Evolutionary conservation across 2,888 invertebrate genomes (phyloP), one percentile per base, ranked within the genome.

Genomic region (Yponomeuta plumbellus): DNA sequence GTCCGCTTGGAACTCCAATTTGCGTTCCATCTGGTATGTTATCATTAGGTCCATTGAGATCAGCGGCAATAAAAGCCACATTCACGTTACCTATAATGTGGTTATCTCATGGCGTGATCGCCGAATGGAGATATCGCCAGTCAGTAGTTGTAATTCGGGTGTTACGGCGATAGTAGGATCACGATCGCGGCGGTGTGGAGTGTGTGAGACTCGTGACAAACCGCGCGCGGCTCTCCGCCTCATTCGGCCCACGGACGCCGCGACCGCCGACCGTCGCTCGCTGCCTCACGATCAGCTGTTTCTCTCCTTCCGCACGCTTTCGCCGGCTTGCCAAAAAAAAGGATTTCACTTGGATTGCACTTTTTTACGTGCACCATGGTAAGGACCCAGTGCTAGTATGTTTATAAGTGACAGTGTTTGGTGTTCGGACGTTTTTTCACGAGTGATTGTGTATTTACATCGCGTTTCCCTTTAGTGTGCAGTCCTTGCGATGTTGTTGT

Each of bases 171-270:
- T 70, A 68, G 68, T 66, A 70, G 69, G 66, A 70, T 67, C 69
- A 68, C 84, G 80, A 80, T 34, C 34, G 6, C 78, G 82, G 76
- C 76, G 72, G 78, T 71, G 76, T 81, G 77, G 81, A 34, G 34
- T 34, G 34, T 34, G 34, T 34, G 34, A 34, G 34, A 80, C 78
- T 80, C 76, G 79, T 79, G 81, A 81, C 87, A 86, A 85, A 79
- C 83, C 82, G 81, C 75, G 78, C 75, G 73, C 77, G 79, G 73
- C n/a, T 20, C 79, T 79, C 44, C 82, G 80, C 81, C 66, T 20
- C 90, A 90, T 86, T 90, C 86, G 85, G 84, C 83, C 82, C 81
- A 80, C 86, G 80, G 83, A 80, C 85, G 78, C 80, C 85, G 80
- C 73, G 74, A 80, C 75, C 73, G 78, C 75, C 81, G 81, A 79